Evolutionary conservation across 2,797 vertebrate species (phyloP), one percentile per base, ranked within the genome.

Genomic region (Parotocinclus haroldoi): DNA sequence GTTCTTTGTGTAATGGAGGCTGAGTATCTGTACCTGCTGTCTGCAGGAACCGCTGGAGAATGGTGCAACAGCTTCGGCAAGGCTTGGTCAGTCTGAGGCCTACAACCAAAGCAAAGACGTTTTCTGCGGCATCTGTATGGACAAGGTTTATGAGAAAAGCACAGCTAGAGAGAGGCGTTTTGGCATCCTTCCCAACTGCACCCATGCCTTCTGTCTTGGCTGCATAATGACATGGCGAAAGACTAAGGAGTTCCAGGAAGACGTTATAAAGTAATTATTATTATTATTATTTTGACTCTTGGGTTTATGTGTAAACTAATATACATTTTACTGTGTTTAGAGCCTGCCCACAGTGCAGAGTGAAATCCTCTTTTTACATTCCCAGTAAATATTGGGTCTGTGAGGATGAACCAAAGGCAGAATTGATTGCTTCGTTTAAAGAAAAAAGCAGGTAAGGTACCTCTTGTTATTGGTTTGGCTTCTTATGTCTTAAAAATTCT

Each of bases 51-150:
- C 57, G 50, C 59, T 63, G 18, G 37, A 59, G 10, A 3, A 36
- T 40, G 12, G 78, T 10, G 77, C 83, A 17, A 78, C 78, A 0
- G 78, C 85, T 37, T 76, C 66, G 4, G 12, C 37, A 51, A 14
- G 37, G 40, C 55, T 60, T 48, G 60, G 72, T 7, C 74, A 73
- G 19, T 71, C 38, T 0, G 72, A 83, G 17, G 74, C 79, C 44
- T 82, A 81, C 66, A 73, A 83, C 66, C 81, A 78, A 68, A 95
- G 93, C 51, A 84, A 85, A 83, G 82, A 91, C 0, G 44, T 95
- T 18, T 80, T 87, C 57, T 98, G 94, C 7, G 94, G 95, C 14
- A 95, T 97, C 85, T 96, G 94, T 84, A 95, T 96, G 94, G 95
- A 97, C 71, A 91, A 87, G 10, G 91, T 96, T 56, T 95, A 91